Evolutionary conservation across 2,797 vertebrate species (phyloP), one percentile per base, ranked within the genome.

Genomic region (Macropodus opercularis): DNA sequence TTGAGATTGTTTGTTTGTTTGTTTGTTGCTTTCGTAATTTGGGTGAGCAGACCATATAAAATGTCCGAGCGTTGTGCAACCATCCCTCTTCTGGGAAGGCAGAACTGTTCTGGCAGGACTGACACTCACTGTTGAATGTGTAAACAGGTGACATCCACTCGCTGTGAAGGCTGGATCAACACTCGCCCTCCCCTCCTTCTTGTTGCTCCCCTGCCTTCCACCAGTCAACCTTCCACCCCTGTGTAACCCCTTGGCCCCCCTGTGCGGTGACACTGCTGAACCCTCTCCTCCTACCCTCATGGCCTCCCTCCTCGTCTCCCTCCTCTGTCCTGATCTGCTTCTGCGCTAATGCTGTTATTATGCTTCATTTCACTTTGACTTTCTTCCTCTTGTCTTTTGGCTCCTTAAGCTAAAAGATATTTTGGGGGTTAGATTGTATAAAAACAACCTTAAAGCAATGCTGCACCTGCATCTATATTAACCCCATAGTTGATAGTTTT

Each of bases 121-220:
- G n/a, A 27, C 35, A 36, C 32, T 21, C 39, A 11, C 42, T 59
- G 60, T 69, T 55, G 64, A 82, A 52, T 85, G 85, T 85, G 74
- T 87, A 84, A 88, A 89, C 86, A 88, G 81, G 76, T 81, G 82
- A 72, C 76, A 69, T 84, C 70, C 75, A 81, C 79, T 73, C 58
- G 77, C 75, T 81, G 75, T 38, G 72, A 73, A 84, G 80, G 83
- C 81, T 86, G 80, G 43, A 86, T 84, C 79, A 87, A 87, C 85
- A 85, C 65, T 66, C 54, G 53, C 21, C 64, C 59, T 31, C 42
- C 23, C 61, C 61, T 34, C 13, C 59, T 22, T 64, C 62, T 32
- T 51, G 47, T 39, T 19, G 21, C 51, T 47, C 77, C 68, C 73
- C 64, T 36, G 12, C 67, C 50, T 57, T 81, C 64, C 26, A 42